phyloP scores from a whole-genome alignment of 2,113 vertebrate species.

The Ornithorhynchus anatinus region DNA sequence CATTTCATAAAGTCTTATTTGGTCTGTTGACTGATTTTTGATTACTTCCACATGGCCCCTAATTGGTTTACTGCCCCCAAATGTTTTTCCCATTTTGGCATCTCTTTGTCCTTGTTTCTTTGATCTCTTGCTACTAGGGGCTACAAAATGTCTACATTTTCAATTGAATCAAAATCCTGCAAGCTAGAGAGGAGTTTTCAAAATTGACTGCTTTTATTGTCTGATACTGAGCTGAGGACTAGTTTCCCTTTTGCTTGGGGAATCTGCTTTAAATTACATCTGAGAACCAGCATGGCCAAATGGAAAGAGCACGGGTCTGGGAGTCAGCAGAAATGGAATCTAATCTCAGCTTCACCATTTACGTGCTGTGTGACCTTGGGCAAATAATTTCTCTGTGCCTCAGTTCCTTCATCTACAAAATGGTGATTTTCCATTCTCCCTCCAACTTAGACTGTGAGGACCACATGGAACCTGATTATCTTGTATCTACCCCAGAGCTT shows the following conservation, averaged over 20 bases:
- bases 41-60: conserved; percentile 68
- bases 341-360: no score
- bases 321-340: no score
- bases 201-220: conserved; percentile 54
- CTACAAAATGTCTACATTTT: conserved; percentile 59
- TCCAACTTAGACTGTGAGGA: no score
- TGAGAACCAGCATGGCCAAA: conserved; percentile 16
- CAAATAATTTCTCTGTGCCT: no score
- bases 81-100: conserved; percentile 49
- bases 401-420: no score
- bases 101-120: conserved; percentile 65
- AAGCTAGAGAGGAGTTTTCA: conserved; percentile 42
- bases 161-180: conserved; percentile 54
- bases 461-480: no score
- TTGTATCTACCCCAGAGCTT: no score
- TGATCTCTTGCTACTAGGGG: conserved; percentile 56
- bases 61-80: conserved; percentile 60
- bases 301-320: no score
- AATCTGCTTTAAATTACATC: conserved; percentile 64
- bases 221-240: conserved; percentile 44
- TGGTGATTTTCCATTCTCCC: no score
- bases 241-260: conserved; percentile 39
- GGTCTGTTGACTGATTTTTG: conserved; percentile 59
- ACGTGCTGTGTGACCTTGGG: no score
- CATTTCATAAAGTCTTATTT: conserved; percentile 61